A percentile compares a stretch with the other conserved stretches of the same genome.
Evolutionary conservation across 2,888 invertebrate species (phyloP).

Genomic region (Eupithecia tripunctaria): DNA sequence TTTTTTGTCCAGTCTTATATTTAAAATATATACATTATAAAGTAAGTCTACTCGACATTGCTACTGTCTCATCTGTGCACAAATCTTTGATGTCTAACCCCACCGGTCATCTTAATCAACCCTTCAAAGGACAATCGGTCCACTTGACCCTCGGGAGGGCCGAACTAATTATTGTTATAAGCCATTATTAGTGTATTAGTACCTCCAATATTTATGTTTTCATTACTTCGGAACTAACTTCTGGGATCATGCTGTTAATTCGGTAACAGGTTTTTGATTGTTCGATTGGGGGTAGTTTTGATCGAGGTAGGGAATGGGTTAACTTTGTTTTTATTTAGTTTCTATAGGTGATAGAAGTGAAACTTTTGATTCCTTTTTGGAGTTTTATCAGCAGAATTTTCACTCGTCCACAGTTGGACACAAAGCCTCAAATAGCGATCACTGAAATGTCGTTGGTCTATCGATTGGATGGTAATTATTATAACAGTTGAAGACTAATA

Average conservation of each 20-base stretch:
- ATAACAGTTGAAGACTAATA: no score
- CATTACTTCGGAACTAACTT: constrained; percentile 48
- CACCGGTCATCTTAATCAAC: constrained; percentile 81
- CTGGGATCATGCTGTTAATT: constrained; percentile 31
- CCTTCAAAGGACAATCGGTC: constrained; percentile 81
- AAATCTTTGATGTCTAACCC: constrained; percentile 49
- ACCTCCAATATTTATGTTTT: constrained; percentile 69
- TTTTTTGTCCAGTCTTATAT: no score
- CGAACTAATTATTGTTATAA: constrained; percentile 80
- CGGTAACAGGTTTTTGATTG: constrained; percentile 36
- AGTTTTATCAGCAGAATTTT: no score
- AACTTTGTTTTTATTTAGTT: constrained; percentile 1
- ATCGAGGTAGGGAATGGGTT: neutral
- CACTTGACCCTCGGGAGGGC: constrained; percentile 70
- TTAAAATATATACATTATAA: no score
- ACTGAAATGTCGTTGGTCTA: no score
- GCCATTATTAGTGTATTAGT: constrained; percentile 72
- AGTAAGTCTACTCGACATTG: neutral
- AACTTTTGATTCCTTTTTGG: no score
- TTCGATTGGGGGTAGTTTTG: constrained; percentile 26
- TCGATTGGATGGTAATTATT: no score
- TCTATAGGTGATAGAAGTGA: neutral
- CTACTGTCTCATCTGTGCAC: constrained; percentile 32
- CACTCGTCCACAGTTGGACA: no score
- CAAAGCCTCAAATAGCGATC: no score